phyloP scores from a whole-genome alignment of 2,113 vertebrate genomes.

The Odobenus rosmarus region DNA sequence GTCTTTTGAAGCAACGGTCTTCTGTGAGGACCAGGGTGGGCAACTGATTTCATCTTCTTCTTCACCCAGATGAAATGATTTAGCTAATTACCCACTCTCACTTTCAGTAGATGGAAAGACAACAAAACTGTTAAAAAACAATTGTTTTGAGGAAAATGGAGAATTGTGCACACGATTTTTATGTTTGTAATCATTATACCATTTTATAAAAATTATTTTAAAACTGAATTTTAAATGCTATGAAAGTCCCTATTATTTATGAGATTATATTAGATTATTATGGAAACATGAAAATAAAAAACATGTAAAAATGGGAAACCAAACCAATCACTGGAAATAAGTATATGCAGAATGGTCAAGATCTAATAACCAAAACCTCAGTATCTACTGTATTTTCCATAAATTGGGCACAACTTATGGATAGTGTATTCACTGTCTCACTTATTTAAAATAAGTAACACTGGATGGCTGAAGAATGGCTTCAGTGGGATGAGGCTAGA shows the following conservation, averaged over 20 bases:
- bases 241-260: not conserved
- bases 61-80: not conserved
- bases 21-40: not conserved
- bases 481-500: not conserved
- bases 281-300: not conserved
- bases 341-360: not conserved
- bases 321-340: not conserved
- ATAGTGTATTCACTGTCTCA: not conserved
- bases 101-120: not conserved
- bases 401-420: not conserved
- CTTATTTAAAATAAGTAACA: not conserved
- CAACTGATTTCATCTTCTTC: slow-evolving; percentile 7
- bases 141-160: not conserved
- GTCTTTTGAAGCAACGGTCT: not conserved
- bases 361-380: not conserved
- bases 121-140: not conserved
- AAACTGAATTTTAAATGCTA: slow-evolving; percentile 38
- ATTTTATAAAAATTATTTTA: slow-evolving; percentile 39
- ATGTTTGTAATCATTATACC: not conserved
- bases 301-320: not conserved
- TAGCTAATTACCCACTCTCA: not conserved
- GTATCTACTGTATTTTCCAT: not conserved
- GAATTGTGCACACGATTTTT: not conserved
- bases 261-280: not conserved
- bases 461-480: not conserved